phyloP scores from a whole-genome alignment of 1,140 invertebrate species.

The Solenopsis fugax region DNA sequence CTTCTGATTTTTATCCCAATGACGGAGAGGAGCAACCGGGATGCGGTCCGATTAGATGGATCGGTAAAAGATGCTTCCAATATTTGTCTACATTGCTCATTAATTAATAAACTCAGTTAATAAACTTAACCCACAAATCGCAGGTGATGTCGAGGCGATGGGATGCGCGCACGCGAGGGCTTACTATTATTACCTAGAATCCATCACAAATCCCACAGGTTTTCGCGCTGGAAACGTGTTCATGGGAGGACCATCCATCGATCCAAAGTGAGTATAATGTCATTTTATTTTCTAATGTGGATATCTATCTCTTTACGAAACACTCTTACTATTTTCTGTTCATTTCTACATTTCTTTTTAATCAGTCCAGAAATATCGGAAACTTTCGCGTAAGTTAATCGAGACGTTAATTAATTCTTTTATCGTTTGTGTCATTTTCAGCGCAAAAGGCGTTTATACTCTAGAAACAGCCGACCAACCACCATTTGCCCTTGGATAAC shows the following conservation, averaged over 20 bases:
- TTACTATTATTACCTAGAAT: background rate
- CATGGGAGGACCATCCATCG: background rate
- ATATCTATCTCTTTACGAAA: background rate
- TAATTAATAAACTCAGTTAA: background rate
- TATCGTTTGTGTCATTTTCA: conserved; percentile 15
- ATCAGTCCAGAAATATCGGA: background rate
- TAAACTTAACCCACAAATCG: background rate
- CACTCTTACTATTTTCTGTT: background rate
- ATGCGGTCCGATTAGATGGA: conserved; percentile 76
- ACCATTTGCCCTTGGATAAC: conserved; percentile 35
- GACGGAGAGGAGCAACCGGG: background rate
- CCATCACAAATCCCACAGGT: background rate
- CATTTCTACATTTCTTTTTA: background rate
- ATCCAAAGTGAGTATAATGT: background rate
- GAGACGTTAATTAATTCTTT: background rate
- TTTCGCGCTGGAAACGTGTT: conserved; percentile 1
- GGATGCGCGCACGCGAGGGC: background rate
- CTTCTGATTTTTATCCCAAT: conserved; percentile 17
- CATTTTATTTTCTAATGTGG: background rate
- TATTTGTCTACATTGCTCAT: background rate
- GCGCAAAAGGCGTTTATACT: background rate
- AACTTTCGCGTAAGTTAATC: background rate
- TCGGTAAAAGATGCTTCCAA: background rate
- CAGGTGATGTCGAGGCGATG: background rate
- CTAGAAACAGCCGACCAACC: conserved; percentile 3